Base-by-base conservation (phyloP, 2,113 vertebrate species). In the Penelope pileata region DNA sequence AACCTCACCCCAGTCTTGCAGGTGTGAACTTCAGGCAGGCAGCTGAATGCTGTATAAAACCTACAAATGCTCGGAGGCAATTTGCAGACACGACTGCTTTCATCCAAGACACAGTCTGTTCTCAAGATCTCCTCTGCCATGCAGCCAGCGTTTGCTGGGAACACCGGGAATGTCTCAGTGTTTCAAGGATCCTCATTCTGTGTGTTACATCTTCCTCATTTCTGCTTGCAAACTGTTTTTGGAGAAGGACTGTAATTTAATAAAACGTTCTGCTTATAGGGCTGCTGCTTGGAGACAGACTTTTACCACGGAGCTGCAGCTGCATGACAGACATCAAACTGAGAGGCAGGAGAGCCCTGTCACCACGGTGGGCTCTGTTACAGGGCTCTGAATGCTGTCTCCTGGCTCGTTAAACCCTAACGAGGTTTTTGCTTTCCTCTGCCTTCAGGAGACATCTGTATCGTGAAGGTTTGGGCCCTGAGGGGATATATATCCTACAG, bases 21-120 rank as follows among this genome's bases (percentile, higher is more conserved):
- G 96, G 93, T 95, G 90, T 12, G 23, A 90, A 80, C n/a, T 70
- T n/a, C 70, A 2, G 1, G 48, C 84, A 85, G 58, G 78, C 21
- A 6, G 78, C 79, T 85, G 67, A 87, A 24, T 53, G 82, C 54
- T 88, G 68, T 58, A 24, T 54, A 68, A 77, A 88, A 53, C 36
- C 69, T 51, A 47, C 23, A 68, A 86, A 27, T 0, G 40, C 79
- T 43, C 6, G 54, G 51, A 85, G 82, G 82, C 85, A 72, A 58
- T 4, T 22, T 66, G 79, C 82, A 93, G 67, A 42, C 50, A 53
- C 0, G 5, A 58, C 40, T 58, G 23, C 30, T 72, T 87, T 32
- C 63, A 45, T 56, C 83, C 66, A 38, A 75, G 54, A 38, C 0
- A 0, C 30, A 32, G 29, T 2, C 34, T 81, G 77, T 83, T 29